Percentiles rank a stretch among this genome's conserved stretches.
phyloP scores from a whole-genome alignment of 2,797 vertebrate genomes.

The Argyrosomus regius region DNA sequence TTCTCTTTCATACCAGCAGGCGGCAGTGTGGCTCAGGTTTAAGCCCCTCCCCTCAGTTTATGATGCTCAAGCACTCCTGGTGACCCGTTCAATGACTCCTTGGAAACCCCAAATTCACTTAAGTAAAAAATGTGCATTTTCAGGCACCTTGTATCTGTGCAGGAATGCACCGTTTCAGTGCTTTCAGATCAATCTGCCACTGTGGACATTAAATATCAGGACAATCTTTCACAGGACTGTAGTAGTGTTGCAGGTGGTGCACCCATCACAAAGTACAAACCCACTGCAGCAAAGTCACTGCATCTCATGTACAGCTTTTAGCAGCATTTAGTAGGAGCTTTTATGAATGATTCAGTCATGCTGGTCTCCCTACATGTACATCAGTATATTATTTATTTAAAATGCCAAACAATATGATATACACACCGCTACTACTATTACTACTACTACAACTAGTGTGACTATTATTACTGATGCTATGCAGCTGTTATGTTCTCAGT shows the following conservation, averaged over 20 bases:
- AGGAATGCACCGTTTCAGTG: background rate
- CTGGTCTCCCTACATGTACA: background rate
- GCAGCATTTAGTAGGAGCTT: no score
- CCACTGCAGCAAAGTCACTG: background rate
- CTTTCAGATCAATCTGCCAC: background rate
- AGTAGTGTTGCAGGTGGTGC: background rate
- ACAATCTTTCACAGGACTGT: background rate
- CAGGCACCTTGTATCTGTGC: background rate
- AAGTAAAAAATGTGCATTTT: no score
- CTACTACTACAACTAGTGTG: background rate
- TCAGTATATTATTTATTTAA: background rate
- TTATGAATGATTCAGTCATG: background rate
- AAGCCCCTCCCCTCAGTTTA: conserved; percentile 45
- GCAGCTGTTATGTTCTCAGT: background rate
- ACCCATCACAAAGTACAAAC: no score
- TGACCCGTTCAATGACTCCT: conserved; percentile 33
- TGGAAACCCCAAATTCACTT: background rate
- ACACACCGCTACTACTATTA: no score
- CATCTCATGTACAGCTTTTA: background rate
- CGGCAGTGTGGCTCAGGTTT: conserved; percentile 38
- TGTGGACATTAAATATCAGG: background rate
- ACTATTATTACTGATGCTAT: background rate
- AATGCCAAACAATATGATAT: background rate
- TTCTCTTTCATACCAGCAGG: conserved; percentile 57
- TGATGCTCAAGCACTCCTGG: background rate